Evolutionary conservation across 35 echinoderm and acorn worm species (phyloP).

Genomic region (Ophioderma brevispina): DNA sequence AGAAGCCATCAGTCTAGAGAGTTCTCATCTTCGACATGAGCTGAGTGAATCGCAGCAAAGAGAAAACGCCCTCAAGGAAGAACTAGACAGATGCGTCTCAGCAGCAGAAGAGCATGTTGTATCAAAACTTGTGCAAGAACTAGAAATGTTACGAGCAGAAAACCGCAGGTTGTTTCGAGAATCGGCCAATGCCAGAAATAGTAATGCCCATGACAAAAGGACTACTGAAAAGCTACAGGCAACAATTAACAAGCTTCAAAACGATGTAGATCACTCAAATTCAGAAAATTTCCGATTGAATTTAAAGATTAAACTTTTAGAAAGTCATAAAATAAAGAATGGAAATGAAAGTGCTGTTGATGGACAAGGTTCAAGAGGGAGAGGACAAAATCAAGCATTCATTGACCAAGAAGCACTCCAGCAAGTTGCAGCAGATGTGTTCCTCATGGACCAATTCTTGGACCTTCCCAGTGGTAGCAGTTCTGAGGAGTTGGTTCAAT

Average conservation of each 20-base stretch:
- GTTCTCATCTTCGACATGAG: constrained; percentile 50
- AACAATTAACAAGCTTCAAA: constrained; percentile 5
- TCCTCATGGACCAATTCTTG: not conserved
- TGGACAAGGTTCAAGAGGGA: not conserved
- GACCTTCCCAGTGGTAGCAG: not conserved
- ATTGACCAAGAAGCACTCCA: not conserved
- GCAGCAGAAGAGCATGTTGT: constrained; percentile 58
- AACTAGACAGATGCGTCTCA: constrained; percentile 21
- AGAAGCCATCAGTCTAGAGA: constrained; percentile 57
- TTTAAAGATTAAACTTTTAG: not conserved
- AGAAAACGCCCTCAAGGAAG: constrained; percentile 35
- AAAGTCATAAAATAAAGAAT: not conserved
- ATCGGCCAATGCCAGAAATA: constrained; percentile 31
- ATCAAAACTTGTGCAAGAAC: constrained; percentile 56
- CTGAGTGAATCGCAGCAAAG: constrained; percentile 47
- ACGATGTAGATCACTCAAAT: constrained; percentile 31
- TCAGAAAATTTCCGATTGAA: constrained; percentile 19
- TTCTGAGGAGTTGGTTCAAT: not conserved
- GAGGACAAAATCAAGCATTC: too few species aligned
- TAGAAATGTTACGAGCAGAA: constrained; percentile 70
- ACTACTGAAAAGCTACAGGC: constrained; percentile 18
- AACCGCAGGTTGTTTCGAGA: constrained; percentile 58
- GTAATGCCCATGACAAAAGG: constrained; percentile 5
- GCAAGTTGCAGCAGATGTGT: not conserved
- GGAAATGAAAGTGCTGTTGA: not conserved